A percentile compares a stretch with the other conserved stretches of the same genome.
Conservation (phyloP, 2,888 invertebrate genomes). For the Osmoderma eremita region DNA sequence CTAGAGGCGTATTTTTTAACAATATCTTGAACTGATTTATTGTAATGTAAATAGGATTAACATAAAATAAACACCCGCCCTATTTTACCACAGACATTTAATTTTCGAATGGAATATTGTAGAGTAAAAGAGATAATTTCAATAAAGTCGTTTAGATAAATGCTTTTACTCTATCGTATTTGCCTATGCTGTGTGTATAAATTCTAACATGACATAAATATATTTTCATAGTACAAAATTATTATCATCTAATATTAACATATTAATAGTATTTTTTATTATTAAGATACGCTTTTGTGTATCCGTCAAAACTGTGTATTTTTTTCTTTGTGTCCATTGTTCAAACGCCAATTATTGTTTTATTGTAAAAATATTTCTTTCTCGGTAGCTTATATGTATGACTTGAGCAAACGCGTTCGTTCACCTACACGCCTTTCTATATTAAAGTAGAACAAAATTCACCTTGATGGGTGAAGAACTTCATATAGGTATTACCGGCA, state of each 20-base stretch:
- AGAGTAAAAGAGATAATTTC: neutral
- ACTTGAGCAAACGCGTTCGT: too few relatives aligned
- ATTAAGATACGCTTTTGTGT: constrained; percentile 8
- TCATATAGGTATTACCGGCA: too few relatives aligned
- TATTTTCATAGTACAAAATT: constrained; percentile 18
- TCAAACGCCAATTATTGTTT: constrained; percentile 4
- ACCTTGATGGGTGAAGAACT: too few relatives aligned
- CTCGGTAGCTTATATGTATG: constrained; percentile 8
- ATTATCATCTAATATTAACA: constrained; percentile 13
- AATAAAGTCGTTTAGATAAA: neutral
- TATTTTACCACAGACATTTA: neutral
- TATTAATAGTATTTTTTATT: constrained; percentile 9
- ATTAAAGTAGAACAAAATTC: too few relatives aligned
- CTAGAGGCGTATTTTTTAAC: constrained; percentile 42
- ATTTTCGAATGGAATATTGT: constrained; percentile 8
- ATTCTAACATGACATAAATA: constrained; percentile 1
- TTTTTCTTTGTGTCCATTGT: constrained; percentile 6
- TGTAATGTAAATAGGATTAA: constrained; percentile 4
- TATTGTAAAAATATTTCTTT: constrained; percentile 1
- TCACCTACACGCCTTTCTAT: too few relatives aligned
- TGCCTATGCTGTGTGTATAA: neutral
- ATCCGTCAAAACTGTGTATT: neutral
- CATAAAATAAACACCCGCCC: neutral
- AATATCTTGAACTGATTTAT: constrained; percentile 35
- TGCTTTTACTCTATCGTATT: neutral